phyloP scores from a whole-genome alignment of 2,113 vertebrate genomes.

The Phoxinus phoxinus region DNA sequence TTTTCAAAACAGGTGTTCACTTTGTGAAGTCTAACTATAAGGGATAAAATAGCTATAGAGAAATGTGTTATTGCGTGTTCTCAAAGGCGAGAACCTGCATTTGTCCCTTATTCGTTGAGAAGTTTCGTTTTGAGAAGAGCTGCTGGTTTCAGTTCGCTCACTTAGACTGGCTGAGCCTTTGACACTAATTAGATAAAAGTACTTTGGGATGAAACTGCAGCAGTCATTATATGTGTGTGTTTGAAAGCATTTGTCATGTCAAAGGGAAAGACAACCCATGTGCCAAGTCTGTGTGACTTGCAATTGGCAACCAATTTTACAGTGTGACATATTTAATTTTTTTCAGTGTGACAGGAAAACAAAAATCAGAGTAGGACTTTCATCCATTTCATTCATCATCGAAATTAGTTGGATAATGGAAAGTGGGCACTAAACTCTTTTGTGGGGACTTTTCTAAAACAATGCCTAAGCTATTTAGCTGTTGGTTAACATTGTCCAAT shows the following conservation, averaged over 20 bases:
- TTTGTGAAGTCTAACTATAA: background rate
- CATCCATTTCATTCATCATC: background rate
- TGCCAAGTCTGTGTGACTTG: background rate
- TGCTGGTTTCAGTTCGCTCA: background rate
- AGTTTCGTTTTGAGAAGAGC: background rate
- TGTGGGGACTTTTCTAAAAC: background rate
- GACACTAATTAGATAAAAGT: background rate
- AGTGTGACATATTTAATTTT: background rate
- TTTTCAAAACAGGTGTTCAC: background rate
- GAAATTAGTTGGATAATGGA: background rate
- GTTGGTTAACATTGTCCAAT: background rate
- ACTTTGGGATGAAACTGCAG: slow-evolving; percentile 6
- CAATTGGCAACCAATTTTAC: background rate
- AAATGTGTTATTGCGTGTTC: slow-evolving; percentile 26
- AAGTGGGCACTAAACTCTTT: background rate
- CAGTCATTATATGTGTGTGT: background rate
- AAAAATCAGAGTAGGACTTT: background rate
- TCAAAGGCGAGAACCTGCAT: background rate
- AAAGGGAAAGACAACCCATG: background rate
- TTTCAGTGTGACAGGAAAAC: no score
- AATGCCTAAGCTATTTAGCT: background rate
- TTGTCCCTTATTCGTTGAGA: background rate
- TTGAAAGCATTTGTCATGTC: slow-evolving; percentile 4
- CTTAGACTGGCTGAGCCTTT: background rate
- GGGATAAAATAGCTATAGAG: background rate